A percentile compares a stretch with the other conserved stretches of the same genome.
Evolutionary conservation across 1,140 invertebrate species (phyloP).

Genomic region (Pectinophora gossypiella): DNA sequence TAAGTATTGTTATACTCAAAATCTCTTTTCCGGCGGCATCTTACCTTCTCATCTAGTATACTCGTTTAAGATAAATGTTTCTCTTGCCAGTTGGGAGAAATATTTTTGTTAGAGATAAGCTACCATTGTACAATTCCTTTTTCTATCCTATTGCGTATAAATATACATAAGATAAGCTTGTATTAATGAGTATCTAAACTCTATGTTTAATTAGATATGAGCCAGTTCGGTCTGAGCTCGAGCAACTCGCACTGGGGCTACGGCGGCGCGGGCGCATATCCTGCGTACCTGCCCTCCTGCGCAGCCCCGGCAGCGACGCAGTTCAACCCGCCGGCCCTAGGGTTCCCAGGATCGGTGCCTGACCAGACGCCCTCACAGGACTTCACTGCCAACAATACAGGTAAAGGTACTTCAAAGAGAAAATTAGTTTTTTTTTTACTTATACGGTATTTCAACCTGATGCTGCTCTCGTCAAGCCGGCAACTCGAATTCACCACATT

Average conservation of each 20-base stretch:
- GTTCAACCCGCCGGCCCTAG: conserved; percentile 80
- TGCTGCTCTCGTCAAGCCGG: too few species aligned
- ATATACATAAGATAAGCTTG: background rate
- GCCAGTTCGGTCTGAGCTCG: conserved; percentile 85
- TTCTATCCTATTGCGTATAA: background rate
- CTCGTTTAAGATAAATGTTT: too few species aligned
- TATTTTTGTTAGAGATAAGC: too few species aligned
- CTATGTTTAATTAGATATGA: conserved; percentile 78
- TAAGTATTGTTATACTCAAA: too few species aligned
- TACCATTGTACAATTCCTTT: background rate
- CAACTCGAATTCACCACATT: too few species aligned
- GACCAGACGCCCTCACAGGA: conserved; percentile 83
- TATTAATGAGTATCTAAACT: background rate
- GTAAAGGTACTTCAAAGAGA: too few species aligned
- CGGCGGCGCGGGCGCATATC: conserved; percentile 86
- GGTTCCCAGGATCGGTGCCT: conserved; percentile 80
- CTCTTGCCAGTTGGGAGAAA: too few species aligned
- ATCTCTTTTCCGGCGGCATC: too few species aligned
- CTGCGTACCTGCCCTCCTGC: conserved; percentile 84
- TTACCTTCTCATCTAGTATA: too few species aligned
- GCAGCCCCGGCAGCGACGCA: conserved; percentile 79
- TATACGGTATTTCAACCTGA: too few species aligned
- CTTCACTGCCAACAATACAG: conserved; percentile 75
- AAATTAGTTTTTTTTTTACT: too few species aligned
- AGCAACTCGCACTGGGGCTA: conserved; percentile 90